Conservation (phyloP, 2,113 vertebrate species). For the Talpa occidentalis region DNA sequence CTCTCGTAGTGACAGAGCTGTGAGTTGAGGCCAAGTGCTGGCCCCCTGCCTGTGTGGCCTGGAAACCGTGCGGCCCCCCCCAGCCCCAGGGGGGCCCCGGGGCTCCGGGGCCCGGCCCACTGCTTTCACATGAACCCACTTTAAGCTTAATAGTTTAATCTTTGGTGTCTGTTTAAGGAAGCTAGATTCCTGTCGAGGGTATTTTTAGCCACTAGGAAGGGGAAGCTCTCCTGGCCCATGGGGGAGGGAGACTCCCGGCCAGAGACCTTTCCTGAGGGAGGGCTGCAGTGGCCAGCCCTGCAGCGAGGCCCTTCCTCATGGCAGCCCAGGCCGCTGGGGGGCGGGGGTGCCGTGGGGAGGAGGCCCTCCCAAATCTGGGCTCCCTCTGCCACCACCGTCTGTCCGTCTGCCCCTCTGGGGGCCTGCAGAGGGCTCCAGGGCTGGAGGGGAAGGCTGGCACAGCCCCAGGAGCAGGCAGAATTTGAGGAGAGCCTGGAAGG, state of each 20-base stretch:
- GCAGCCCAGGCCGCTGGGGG: fast-evolving
- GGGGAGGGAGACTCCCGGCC: not conserved
- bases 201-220: conserved; percentile 77
- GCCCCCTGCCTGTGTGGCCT: too few relatives aligned
- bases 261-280: conserved; percentile 71
- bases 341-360: too few relatives aligned
- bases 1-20: too few relatives aligned
- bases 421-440: not conserved
- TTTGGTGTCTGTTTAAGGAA: conserved; percentile 11
- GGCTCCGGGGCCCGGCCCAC: too few relatives aligned
- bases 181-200: conserved; percentile 63
- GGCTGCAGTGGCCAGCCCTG: too few relatives aligned
- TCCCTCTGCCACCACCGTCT: fast-evolving
- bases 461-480: not conserved
- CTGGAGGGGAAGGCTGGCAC: fast-evolving
- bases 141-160: too few relatives aligned
- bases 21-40: too few relatives aligned
- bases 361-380: not conserved
- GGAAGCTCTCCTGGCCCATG: conserved; percentile 33
- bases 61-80: too few relatives aligned
- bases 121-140: too few relatives aligned
- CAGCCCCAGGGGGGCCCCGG: too few relatives aligned
- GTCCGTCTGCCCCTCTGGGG: not conserved
- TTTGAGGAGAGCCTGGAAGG: not conserved
- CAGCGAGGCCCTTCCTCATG: not conserved